Percentiles rank a stretch among this genome's conserved stretches.
Conservation (phyloP, 2,113 vertebrate genomes). For the Mesembrinibis cayennensis region DNA sequence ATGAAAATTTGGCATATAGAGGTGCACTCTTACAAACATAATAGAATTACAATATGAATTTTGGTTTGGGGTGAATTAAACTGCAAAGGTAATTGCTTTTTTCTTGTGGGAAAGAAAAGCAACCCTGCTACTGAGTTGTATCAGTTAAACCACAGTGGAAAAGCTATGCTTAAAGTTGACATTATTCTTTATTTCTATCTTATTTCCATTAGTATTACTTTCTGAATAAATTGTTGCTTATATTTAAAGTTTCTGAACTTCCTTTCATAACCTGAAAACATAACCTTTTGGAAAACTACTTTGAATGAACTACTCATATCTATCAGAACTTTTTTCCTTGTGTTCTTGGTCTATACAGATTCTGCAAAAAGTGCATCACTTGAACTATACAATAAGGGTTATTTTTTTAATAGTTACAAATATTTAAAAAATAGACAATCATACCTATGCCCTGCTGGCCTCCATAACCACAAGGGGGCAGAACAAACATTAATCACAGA, state of each 20-base stretch:
- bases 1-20: not conserved
- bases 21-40: not conserved
- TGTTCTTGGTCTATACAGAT: not conserved
- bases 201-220: not conserved
- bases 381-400: not conserved
- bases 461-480: constrained; percentile 58
- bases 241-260: not conserved
- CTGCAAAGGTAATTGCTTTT: not conserved
- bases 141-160: not conserved
- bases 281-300: not conserved
- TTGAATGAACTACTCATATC: not conserved
- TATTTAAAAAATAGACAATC: not conserved
- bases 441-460: not conserved
- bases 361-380: not conserved
- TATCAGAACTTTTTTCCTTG: not conserved
- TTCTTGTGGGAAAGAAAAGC: not conserved
- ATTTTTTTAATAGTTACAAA: not conserved
- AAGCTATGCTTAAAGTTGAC: not conserved
- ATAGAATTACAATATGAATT: not conserved
- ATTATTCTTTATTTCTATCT: not conserved
- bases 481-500: constrained; percentile 45
- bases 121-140: not conserved
- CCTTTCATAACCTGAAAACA: not conserved
- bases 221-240: not conserved
- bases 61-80: not conserved